These are phyloP conservation scores for Drosophila ohnishii DNA, from an alignment of 1,140 invertebrate species.

Conservation along the genomic window DNA sequence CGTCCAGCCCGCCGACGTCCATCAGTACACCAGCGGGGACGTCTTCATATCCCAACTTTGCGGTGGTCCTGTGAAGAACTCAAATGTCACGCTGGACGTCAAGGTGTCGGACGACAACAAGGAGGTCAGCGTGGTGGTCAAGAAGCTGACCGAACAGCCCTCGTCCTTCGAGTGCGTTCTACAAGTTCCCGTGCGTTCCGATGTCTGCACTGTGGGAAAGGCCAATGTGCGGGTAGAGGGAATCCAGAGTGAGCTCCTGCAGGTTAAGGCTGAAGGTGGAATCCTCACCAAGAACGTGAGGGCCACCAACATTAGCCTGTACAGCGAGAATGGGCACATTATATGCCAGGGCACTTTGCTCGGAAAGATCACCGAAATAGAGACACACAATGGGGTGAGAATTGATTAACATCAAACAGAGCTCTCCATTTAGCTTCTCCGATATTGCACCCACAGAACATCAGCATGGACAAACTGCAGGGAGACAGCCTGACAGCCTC, in stretches of 20 bases:
- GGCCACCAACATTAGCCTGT: slow-evolving; percentile 54
- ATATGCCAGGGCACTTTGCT: slow-evolving; percentile 64
- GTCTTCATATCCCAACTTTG: slow-evolving; percentile 63
- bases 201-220: slow-evolving; percentile 46
- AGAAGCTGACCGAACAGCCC: slow-evolving; percentile 30
- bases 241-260: slow-evolving; percentile 60
- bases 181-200: slow-evolving; percentile 63
- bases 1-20: slow-evolving; percentile 62
- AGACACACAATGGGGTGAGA: slow-evolving; percentile 65
- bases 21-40: slow-evolving; percentile 66
- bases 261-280: slow-evolving; percentile 45
- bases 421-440: background rate
- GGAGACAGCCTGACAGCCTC: slow-evolving; percentile 64
- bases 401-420: background rate
- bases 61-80: slow-evolving; percentile 56
- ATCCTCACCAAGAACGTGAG: slow-evolving; percentile 69
- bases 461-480: slow-evolving; percentile 71
- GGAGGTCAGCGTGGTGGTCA: slow-evolving; percentile 58
- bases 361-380: slow-evolving; percentile 58
- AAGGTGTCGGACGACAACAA: slow-evolving; percentile 57
- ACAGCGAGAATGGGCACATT: slow-evolving; percentile 64
- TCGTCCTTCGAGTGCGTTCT: slow-evolving; percentile 57
- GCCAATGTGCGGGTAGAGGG: slow-evolving; percentile 52
- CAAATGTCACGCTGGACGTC: slow-evolving; percentile 52
- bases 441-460: slow-evolving; percentile 39